Base-by-base conservation (phyloP, 1,140 invertebrate species). In the Drosophila novamexicana region DNA sequence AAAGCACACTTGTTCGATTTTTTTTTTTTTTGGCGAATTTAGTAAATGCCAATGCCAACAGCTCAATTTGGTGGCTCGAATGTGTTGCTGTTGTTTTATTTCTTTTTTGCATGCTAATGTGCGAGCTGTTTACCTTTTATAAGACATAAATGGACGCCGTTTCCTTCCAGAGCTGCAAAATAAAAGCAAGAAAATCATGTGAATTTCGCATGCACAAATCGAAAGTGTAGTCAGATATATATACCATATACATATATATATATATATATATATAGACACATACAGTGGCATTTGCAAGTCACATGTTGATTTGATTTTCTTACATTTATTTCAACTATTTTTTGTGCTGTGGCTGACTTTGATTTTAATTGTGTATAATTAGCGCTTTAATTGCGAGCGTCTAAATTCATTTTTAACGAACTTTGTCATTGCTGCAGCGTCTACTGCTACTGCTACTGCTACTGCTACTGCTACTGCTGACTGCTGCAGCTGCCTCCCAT, bases 341-440 rank as follows among this genome's bases (percentile, higher is more conserved):
- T 12, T 40, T 12, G n/a, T 18, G 18, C 12, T 32, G 37, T 22
- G 65, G 44, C 59, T 83, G 72, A 72, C 81, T 88, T 88, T 89
- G 80, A 77, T 77, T 83, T 83, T 88, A 88, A 88, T 80, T 88
- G 83, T 72, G 22, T 54, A 69, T 79, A 88, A 88, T 88, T 88
- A 88, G 75, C 63, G 73, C n/a, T 52, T 86, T 88, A 89, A 88
- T 88, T 83, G 80, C 80, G 56, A 34, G 68, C 73, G 68, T 77
- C 79, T 75, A 75, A 89, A 81, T 85, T 63, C 69, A 75, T 52
- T 81, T 84, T 84, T 77, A 81, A 82, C 71, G 72, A 83, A 83
- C 83, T 86, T 81, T 75, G 74, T 68, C 79, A 71, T 49, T 77
- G 49, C 62, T 36, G n/a, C 16, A 44, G 61, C 32, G 34, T 45